Evolutionary conservation across 1,140 invertebrate genomes (phyloP).

Genomic region (Drosophila sproati): DNA sequence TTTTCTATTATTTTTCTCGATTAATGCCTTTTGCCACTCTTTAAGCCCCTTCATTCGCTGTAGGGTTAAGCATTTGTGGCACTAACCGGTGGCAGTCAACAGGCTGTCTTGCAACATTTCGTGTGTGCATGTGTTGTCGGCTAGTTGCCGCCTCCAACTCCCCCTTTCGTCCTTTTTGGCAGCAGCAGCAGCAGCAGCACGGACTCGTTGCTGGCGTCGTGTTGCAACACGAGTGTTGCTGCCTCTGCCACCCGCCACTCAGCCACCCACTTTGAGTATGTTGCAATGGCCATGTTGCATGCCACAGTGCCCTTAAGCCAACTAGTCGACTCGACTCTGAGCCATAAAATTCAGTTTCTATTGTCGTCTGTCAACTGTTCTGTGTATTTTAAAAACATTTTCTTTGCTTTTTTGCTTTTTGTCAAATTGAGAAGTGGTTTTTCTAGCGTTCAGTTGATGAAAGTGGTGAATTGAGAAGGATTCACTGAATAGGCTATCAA

Average conservation of each 20-base stretch:
- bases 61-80: constrained; percentile 17
- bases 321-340: constrained; percentile 16
- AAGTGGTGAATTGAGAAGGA: neutral
- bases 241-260: neutral
- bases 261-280: constrained; percentile 14
- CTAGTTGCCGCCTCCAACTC: neutral
- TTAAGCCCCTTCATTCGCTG: neutral
- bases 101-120: constrained; percentile 55
- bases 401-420: constrained; percentile 25
- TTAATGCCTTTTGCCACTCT: neutral
- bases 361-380: constrained; percentile 57
- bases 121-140: constrained; percentile 22
- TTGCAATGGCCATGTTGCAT: constrained; percentile 49
- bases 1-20: neutral
- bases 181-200: neutral
- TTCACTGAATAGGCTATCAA: too few species aligned
- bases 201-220: constrained; percentile 24
- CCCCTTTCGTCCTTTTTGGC: constrained; percentile 13
- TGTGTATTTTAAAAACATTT: constrained; percentile 55
- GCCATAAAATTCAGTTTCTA: constrained; percentile 66
- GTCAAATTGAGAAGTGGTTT: constrained; percentile 40
- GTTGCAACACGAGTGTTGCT: constrained; percentile 30
- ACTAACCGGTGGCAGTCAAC: constrained; percentile 33
- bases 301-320: constrained; percentile 30
- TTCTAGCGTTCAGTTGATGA: constrained; percentile 14